Evolutionary conservation across 1,140 invertebrate species (phyloP).

Genomic region (silkworm (Bombyx mori)): ASM3026992v2 NC_085128.1:3940001-3940500

Average conservation of each 20-base stretch:
- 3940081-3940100: too few species aligned
- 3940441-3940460: not conserved
- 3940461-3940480: too few species aligned
- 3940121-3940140: not conserved
- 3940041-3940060: too few species aligned
- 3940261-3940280: slow-evolving; percentile 88
- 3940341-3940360: slow-evolving; percentile 90
- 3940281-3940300: slow-evolving; percentile 92
- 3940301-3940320: slow-evolving; percentile 89
- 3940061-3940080: too few species aligned
- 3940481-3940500: not conserved
- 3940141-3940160: not conserved
- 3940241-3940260: slow-evolving; percentile 86
- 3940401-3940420: too few species aligned
- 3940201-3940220: slow-evolving; percentile 77
- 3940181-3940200: too few species aligned
- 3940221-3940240: slow-evolving; percentile 86
- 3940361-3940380: slow-evolving; percentile 77
- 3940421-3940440: not conserved
- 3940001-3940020: too few species aligned
- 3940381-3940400: too few species aligned
- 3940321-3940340: slow-evolving; percentile 97
- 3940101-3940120: too few species aligned
- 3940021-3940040: too few species aligned
- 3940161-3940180: too few species aligned